Evolutionary conservation across 2,113 vertebrate species (phyloP).

Genomic region (Sturnus vulgaris): DNA sequence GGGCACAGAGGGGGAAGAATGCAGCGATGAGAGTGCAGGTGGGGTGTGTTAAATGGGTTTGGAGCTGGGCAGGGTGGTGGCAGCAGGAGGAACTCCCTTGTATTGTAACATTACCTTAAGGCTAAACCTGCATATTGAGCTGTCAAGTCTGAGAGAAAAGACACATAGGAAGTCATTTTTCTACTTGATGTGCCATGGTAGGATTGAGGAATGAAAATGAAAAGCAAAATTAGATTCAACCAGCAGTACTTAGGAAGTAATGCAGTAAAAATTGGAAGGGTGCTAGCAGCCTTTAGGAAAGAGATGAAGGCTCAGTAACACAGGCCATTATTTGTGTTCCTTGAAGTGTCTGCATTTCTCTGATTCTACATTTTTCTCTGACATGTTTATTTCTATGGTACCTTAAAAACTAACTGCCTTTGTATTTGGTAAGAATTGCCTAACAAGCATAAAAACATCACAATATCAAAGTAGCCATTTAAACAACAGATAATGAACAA

Average conservation of each 20-base stretch:
- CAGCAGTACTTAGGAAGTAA: neutral
- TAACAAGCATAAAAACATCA: neutral
- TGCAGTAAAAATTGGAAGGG: neutral
- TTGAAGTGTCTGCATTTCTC: neutral
- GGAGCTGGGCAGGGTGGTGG: neutral
- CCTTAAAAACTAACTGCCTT: neutral
- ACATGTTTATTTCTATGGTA: neutral
- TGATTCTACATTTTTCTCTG: neutral
- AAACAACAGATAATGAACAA: neutral
- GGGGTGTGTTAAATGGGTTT: neutral
- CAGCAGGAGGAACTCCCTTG: neutral
- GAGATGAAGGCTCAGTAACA: neutral
- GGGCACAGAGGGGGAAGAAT: neutral
- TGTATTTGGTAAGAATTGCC: neutral
- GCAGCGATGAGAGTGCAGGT: neutral
- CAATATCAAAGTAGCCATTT: neutral
- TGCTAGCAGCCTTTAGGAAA: neutral
- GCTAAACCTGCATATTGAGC: neutral
- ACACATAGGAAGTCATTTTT: neutral
- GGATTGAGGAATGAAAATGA: neutral
- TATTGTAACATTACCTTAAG: neutral
- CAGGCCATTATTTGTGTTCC: neutral
- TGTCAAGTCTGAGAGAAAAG: neutral
- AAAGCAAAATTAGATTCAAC: neutral
- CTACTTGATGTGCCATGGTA: neutral